Evolutionary conservation across 2,888 invertebrate species (phyloP).

Genomic region (Melieria omissa): DNA sequence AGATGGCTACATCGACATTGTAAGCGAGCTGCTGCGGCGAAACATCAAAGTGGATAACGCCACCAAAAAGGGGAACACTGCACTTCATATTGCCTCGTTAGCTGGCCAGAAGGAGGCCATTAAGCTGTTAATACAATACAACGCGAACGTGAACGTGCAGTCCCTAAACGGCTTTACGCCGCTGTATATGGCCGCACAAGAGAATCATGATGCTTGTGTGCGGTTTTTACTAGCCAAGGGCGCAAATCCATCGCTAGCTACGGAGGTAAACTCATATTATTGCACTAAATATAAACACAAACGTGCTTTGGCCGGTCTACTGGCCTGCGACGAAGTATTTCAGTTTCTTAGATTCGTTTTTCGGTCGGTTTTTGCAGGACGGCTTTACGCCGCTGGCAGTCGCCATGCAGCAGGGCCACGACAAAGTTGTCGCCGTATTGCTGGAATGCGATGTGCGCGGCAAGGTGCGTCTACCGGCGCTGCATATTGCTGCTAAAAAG

Average conservation of each 20-base stretch:
- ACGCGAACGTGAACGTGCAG: constrained; percentile 96
- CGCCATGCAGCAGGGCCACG: constrained; percentile 99
- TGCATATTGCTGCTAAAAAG: constrained; percentile 99
- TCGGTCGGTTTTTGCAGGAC: constrained; percentile 75
- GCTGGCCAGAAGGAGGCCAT: constrained; percentile 97
- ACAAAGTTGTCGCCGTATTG: constrained; percentile 94
- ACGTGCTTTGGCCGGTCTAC: background rate
- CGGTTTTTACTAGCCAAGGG: constrained; percentile 90
- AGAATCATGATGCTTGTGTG: constrained; percentile 94
- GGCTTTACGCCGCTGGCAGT: constrained; percentile 98
- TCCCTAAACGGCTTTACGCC: constrained; percentile 98
- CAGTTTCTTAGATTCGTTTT: background rate
- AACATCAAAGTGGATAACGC: constrained; percentile 95
- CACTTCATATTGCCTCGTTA: constrained; percentile 96
- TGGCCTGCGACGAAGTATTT: background rate
- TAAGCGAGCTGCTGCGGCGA: constrained; percentile 87
- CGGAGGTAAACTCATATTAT: constrained; percentile 76
- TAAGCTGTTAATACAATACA: constrained; percentile 87
- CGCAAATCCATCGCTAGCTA: constrained; percentile 95
- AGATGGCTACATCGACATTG: constrained; percentile 96
- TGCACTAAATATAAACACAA: background rate
- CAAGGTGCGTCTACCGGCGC: constrained; percentile 93
- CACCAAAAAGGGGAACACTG: constrained; percentile 97
- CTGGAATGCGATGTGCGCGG: constrained; percentile 96
- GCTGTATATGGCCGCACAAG: constrained; percentile 98